These are phyloP conservation scores for Montifringilla adamsi DNA, from an alignment of 2,113 vertebrate species.

Conservation along the genomic window DNA sequence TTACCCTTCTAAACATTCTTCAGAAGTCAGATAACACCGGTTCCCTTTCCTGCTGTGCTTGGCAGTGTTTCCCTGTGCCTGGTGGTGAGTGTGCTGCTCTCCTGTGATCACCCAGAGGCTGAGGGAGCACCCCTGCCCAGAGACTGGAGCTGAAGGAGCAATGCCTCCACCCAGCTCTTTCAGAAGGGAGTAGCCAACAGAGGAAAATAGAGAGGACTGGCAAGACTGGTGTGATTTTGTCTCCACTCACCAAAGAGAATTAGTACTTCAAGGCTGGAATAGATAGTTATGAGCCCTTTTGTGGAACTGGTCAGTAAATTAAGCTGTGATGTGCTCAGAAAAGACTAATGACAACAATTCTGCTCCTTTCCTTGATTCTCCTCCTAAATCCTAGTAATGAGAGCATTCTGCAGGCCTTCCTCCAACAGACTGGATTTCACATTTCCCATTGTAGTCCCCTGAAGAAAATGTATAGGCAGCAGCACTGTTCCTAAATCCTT, in stretches of 20 bases:
- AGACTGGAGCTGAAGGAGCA: neutral
- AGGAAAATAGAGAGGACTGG: neutral
- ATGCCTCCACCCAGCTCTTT: neutral
- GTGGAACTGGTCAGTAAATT: neutral
- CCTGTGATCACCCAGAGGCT: neutral
- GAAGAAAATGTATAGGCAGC: neutral
- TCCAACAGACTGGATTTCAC: neutral
- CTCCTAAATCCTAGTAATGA: neutral
- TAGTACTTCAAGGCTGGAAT: neutral
- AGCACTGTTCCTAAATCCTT: neutral
- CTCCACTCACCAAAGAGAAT: neutral
- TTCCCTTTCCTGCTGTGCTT: neutral
- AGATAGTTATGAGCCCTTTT: neutral
- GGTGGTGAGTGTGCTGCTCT: neutral
- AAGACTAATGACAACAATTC: neutral
- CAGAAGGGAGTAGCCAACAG: rapidly evolving
- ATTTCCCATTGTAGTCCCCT: neutral
- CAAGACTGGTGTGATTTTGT: neutral
- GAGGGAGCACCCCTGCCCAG: neutral
- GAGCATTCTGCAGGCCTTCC: neutral
- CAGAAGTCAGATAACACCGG: rapidly evolving
- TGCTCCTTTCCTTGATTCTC: neutral
- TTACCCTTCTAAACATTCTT: neutral
- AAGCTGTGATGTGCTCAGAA: neutral
- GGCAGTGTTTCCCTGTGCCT: neutral